Evolutionary conservation across 2,888 invertebrate genomes (phyloP), one percentile per base, ranked within the genome.

Genomic region (Biston betularia): DNA sequence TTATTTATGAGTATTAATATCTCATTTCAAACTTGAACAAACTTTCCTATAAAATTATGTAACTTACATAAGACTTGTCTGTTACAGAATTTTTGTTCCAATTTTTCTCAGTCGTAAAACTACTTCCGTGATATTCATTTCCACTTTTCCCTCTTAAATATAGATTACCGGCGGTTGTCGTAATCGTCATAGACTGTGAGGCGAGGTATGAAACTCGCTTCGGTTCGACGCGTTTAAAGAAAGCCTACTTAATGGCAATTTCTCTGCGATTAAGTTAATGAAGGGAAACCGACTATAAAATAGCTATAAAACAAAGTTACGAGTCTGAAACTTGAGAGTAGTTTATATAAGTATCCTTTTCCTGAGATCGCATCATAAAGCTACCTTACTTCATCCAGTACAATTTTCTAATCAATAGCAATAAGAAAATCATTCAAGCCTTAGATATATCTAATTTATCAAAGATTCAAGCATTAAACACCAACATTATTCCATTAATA

Each of bases 251-350:
- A 63, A 68, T 63, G 50, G 6, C 73, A 61, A 69, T 66, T 59
- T 65, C 71, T 68, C 73, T 65, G 48, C 64, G 35, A 68, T 63
- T 63, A 69, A 68, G 38, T 64, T 70, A 72, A 72, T 73, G 72
- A 76, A 75, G 68, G 75, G 73, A 73, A 75, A 76, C 70, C 56
- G 49, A 12, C 52, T 24, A n/a, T 42, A 11, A 54, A 54, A 58
- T 49, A n/a, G 49, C 38, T 49, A 38, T 48, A 42, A n/a, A 54
- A 44, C 12, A 24, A 40, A 40, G 12, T 44, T 54, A 54, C 12
- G 42, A 44, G 33, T 11, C 24, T 33, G 8, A n/a, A 12, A 49
- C 38, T 49, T 48, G 15, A 8, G 24, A 14, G 24, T 49, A 40
- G 49, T 24, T n/a, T 12, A 7, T 15, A 34, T 50, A 6, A 50